These are phyloP conservation scores for Terrapene triunguis DNA, from an alignment of 2,113 vertebrate genomes.

Conservation along the genomic window DNA sequence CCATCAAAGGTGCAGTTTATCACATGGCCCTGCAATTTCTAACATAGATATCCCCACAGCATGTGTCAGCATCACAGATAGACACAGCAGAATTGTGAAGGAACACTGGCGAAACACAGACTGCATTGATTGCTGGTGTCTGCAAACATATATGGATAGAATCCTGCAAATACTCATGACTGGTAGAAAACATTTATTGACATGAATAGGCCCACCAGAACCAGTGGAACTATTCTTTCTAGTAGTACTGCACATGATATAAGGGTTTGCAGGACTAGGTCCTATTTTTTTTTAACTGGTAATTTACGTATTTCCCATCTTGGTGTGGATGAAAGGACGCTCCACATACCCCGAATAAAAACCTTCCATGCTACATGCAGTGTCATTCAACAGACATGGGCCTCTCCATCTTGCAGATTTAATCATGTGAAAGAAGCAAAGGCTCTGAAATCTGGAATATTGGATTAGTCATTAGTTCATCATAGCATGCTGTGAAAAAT, in stretches of 20 bases:
- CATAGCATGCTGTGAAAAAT: conserved; percentile 66
- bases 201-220: neutral
- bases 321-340: neutral
- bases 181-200: neutral
- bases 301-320: neutral
- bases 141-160: neutral
- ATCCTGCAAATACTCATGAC: neutral
- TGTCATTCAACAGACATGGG: neutral
- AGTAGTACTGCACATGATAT: neutral
- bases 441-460: conserved; percentile 46
- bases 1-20: neutral
- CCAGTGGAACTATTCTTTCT: neutral
- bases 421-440: neutral
- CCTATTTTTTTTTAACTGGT: neutral
- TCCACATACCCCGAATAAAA: neutral
- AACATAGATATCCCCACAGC: neutral
- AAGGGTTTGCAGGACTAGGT: neutral
- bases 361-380: neutral
- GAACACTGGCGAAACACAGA: neutral
- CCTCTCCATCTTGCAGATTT: conserved; percentile 23
- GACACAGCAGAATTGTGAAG: neutral
- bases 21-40: neutral
- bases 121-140: neutral
- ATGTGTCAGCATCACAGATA: neutral
- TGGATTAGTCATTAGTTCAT: conserved; percentile 62